These are phyloP conservation scores for Trichopoda pennipes DNA, from an alignment of 2,888 invertebrate species.

Conservation along the genomic window DNA sequence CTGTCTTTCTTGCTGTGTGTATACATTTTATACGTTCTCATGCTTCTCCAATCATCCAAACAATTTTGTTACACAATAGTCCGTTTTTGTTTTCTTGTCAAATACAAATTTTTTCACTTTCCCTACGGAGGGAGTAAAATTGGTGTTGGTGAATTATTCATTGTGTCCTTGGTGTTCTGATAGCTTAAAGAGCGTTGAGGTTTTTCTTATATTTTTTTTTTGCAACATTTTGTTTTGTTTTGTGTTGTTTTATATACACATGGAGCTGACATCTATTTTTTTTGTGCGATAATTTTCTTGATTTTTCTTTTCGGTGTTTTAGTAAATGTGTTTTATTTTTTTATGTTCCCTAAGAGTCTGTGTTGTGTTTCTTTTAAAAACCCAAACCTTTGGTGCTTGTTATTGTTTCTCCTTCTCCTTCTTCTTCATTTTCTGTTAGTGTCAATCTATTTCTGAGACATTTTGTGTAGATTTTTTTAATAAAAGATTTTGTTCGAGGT, in stretches of 20 bases:
- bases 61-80: background rate
- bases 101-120: background rate
- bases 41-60: no score
- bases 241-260: background rate
- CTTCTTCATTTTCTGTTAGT: background rate
- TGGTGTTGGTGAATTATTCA: no score
- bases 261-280: conserved; percentile 10
- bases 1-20: no score
- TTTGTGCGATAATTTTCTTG: background rate
- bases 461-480: background rate
- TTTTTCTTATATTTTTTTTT: background rate
- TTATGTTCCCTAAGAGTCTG: no score
- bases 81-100: conserved; percentile 30
- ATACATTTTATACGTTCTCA: no score
- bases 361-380: no score
- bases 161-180: conserved; percentile 14
- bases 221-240: no score
- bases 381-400: background rate
- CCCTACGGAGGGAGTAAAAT: background rate
- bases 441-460: background rate
- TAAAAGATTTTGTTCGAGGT: background rate
- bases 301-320: no score
- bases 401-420: background rate
- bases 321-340: no score
- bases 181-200: conserved; percentile 6